phyloP scores from a whole-genome alignment of 2,888 invertebrate species.

The Phyllotreta cruciferae region DNA sequence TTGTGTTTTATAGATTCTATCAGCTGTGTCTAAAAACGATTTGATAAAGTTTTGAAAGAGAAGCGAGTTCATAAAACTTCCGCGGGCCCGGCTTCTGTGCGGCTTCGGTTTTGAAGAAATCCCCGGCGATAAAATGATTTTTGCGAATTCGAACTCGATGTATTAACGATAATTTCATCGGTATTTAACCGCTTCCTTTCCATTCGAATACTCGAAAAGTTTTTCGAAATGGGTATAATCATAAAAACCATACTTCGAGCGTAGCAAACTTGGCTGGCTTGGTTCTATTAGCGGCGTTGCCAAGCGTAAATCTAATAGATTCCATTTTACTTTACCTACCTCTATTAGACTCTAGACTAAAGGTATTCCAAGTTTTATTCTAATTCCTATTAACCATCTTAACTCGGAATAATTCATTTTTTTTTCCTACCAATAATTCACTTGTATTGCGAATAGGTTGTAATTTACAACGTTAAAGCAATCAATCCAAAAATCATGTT shows the following conservation, averaged over 20 bases:
- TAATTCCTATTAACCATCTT: slow-evolving; percentile 1
- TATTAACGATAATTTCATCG: slow-evolving; percentile 12
- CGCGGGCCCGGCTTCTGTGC: too few relatives aligned
- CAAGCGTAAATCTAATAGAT: neutral
- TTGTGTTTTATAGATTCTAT: slow-evolving; percentile 8
- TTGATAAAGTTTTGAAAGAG: neutral
- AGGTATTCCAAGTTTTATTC: slow-evolving; percentile 16
- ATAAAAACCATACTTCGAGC: slow-evolving; percentile 27
- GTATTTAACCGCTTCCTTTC: slow-evolving; percentile 17
- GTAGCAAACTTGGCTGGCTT: slow-evolving; percentile 26
- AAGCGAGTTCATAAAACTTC: slow-evolving; percentile 8
- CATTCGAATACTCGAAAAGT: slow-evolving; percentile 13
- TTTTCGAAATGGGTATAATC: slow-evolving; percentile 28
- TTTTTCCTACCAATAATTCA: too few relatives aligned
- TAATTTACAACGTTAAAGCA: too few relatives aligned
- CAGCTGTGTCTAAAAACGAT: slow-evolving; percentile 11
- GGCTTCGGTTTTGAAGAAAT: too few relatives aligned
- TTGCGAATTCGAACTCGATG: neutral
- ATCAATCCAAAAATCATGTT: too few relatives aligned
- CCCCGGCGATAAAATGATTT: neutral
- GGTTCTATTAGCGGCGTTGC: slow-evolving; percentile 21
- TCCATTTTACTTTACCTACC: too few relatives aligned
- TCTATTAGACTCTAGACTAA: slow-evolving; percentile 22
- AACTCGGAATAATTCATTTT: too few relatives aligned
- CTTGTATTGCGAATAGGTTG: too few relatives aligned